phyloP scores from a whole-genome alignment of 2,113 vertebrate genomes.

The Nerophis ophidion region DNA sequence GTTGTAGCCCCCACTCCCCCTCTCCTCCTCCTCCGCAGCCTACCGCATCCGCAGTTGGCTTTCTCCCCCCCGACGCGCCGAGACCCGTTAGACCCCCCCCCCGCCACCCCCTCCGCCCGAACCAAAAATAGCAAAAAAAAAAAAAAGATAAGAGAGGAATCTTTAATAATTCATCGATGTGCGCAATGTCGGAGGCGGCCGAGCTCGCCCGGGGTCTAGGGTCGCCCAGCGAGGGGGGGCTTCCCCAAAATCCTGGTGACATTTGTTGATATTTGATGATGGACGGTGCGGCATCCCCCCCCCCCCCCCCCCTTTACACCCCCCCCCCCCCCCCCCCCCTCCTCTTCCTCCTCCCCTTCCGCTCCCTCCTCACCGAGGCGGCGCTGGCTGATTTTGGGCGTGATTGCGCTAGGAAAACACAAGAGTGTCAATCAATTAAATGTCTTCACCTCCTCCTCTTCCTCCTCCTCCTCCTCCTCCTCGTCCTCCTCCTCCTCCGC shows the following conservation, averaged over 20 bases:
- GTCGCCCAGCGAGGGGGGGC: conserved; percentile 58
- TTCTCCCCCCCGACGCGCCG: conserved; percentile 15
- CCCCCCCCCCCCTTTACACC: not conserved
- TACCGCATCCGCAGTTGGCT: conserved; percentile 60
- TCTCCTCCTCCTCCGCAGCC: conserved; percentile 28
- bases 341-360: conserved; percentile 24
- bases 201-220: conserved; percentile 44
- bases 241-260: conserved; percentile 66
- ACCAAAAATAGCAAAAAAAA: conserved; percentile 59
- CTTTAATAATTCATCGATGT: conserved; percentile 68
- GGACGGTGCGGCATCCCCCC: conserved; percentile 64
- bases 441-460: conserved; percentile 7
- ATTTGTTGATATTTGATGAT: conserved; percentile 72
- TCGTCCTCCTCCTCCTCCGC: conserved; percentile 1
- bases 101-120: not conserved
- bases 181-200: conserved; percentile 61
- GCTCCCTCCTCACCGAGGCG: conserved; percentile 50
- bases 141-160: conserved; percentile 53
- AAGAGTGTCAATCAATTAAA: conserved; percentile 38
- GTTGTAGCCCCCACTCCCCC: conserved; percentile 36
- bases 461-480: conserved; percentile 6
- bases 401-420: conserved; percentile 63
- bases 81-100: conserved; percentile 10
- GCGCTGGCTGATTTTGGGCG: conserved; percentile 65
- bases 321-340: conserved; percentile 14